These are phyloP conservation scores for Sinella curviseta DNA, from an alignment of 1,140 invertebrate species.

Conservation along the genomic window DNA sequence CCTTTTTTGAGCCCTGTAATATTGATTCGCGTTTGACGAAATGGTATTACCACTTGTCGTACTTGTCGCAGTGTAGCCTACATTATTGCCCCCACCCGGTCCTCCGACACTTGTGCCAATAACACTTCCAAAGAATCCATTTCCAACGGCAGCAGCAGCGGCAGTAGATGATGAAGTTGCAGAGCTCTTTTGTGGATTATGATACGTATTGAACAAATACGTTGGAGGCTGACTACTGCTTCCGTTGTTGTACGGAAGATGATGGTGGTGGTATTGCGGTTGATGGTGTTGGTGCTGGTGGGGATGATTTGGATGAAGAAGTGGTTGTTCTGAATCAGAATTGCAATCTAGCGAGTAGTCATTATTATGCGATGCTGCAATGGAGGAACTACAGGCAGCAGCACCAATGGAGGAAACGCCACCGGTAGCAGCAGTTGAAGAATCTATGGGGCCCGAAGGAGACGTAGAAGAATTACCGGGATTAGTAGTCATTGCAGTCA, in stretches of 20 bases:
- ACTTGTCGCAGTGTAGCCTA: slow-evolving; percentile 8
- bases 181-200: slow-evolving; percentile 11
- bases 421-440: not conserved
- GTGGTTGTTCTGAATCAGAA: slow-evolving; percentile 5
- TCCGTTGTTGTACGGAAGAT: slow-evolving; percentile 7
- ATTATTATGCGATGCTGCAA: not conserved
- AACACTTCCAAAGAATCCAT: not conserved
- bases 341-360: slow-evolving; percentile 7
- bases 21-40: slow-evolving; percentile 36
- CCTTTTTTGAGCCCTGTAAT: slow-evolving; percentile 44
- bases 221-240: not conserved
- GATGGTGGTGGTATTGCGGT: slow-evolving; percentile 26
- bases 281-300: slow-evolving; percentile 5
- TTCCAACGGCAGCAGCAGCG: not conserved
- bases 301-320: slow-evolving; percentile 11
- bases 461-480: not conserved
- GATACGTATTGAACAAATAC: slow-evolving; percentile 3
- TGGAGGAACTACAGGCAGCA: not conserved
- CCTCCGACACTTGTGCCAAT: not conserved
- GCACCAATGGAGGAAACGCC: not conserved
- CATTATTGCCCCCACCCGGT: not conserved
- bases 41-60: slow-evolving; percentile 14
- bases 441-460: not conserved
- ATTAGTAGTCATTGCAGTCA: not conserved
- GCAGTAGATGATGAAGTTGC: not conserved